Conservation (phyloP, 2,797 vertebrate genomes). For the Malacoctenus gilli region DNA sequence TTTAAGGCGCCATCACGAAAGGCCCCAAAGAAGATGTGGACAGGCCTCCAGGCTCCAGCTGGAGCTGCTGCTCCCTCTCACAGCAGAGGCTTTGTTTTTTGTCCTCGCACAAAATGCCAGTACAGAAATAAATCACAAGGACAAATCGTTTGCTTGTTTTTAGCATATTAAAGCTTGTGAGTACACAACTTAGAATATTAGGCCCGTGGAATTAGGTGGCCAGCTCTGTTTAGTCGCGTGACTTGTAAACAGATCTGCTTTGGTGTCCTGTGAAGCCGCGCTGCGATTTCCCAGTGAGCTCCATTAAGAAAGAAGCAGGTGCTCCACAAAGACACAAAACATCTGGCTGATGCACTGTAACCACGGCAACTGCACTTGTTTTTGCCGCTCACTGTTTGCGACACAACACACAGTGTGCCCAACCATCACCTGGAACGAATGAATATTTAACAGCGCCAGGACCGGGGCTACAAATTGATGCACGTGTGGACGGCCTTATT, state of each 20-base stretch:
- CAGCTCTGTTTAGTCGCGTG: no score
- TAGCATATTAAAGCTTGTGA: no score
- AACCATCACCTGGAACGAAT: slow-evolving; percentile 41
- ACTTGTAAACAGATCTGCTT: slow-evolving; percentile 9
- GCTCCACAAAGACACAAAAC: slow-evolving; percentile 32
- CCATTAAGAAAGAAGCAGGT: slow-evolving; percentile 39
- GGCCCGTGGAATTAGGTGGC: no score
- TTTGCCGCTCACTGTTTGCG: slow-evolving; percentile 30
- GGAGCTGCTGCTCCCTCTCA: no score
- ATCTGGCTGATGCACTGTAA: slow-evolving; percentile 44
- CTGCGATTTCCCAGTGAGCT: slow-evolving; percentile 32
- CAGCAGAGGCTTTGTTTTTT: no score
- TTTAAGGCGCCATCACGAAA: no score
- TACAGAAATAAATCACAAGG: no score
- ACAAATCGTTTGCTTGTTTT: no score
- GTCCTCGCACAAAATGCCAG: no score
- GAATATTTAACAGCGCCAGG: slow-evolving; percentile 52
- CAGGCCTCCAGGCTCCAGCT: no score
- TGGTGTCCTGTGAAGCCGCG: slow-evolving; percentile 12
- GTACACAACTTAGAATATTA: no score
- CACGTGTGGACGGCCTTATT: slow-evolving; percentile 11
- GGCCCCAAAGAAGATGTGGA: no score
- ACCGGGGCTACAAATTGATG: slow-evolving; percentile 5
- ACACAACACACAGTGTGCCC: slow-evolving; percentile 36
- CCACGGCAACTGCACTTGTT: slow-evolving; percentile 47